Conservation (phyloP, 2,113 vertebrate genomes). For the Chauna torquata region DNA sequence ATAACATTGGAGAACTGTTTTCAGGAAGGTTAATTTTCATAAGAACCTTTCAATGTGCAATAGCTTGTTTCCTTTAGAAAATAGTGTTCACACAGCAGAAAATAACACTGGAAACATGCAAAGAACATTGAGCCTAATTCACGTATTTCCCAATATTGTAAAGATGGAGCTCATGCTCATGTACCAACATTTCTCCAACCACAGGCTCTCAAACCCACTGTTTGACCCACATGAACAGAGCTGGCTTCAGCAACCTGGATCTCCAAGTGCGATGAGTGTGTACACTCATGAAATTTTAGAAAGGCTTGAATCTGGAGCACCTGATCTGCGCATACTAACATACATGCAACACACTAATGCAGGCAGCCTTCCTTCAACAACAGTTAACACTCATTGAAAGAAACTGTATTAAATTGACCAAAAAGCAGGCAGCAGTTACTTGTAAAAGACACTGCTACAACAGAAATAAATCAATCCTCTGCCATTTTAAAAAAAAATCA, state of each 20-base stretch:
- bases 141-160: not conserved
- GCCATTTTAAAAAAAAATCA: not conserved
- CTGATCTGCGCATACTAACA: not conserved
- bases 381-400: not conserved
- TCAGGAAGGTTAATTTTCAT: not conserved
- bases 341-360: not conserved
- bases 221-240: not conserved
- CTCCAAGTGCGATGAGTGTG: not conserved
- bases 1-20: not conserved
- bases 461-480: not conserved
- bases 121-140: not conserved
- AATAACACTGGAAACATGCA: rapidly evolving
- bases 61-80: not conserved
- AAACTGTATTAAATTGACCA: not conserved
- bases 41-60: not conserved
- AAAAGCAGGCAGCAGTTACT: not conserved
- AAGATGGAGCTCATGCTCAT: not conserved
- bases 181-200: not conserved
- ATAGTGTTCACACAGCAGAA: not conserved
- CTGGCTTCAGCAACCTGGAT: not conserved
- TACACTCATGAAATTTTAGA: not conserved
- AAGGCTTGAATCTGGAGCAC: not conserved
- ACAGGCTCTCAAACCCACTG: not conserved
- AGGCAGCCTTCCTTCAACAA: not conserved
- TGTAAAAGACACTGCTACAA: not conserved